Percentiles rank a stretch among this genome's conserved stretches.
phyloP scores from a whole-genome alignment of 2,888 invertebrate genomes.

The Dioctria linearis region DNA sequence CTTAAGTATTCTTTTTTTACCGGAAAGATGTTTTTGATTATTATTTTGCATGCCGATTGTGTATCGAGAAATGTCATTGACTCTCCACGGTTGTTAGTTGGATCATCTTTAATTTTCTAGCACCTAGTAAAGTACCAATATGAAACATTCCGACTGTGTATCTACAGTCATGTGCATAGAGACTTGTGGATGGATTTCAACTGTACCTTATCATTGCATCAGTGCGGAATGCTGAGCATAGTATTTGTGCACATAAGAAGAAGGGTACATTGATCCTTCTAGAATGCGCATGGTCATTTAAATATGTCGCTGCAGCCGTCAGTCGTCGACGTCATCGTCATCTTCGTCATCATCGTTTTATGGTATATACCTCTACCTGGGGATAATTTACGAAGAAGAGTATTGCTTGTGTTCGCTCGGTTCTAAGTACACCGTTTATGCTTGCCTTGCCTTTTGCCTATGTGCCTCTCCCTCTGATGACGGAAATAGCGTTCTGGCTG shows the following conservation, averaged over 20 bases:
- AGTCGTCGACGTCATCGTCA: slow-evolving; percentile 3
- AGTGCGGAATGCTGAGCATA: slow-evolving; percentile 5
- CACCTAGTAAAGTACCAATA: background rate
- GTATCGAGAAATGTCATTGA: slow-evolving; percentile 23
- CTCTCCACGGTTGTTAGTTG: slow-evolving; percentile 2
- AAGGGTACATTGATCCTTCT: slow-evolving; percentile 49
- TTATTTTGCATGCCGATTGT: background rate
- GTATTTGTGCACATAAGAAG: slow-evolving; percentile 13
- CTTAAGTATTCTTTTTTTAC: slow-evolving; percentile 1
- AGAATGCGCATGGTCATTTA: slow-evolving; percentile 28
- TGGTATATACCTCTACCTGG: background rate
- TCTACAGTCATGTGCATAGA: slow-evolving; percentile 33
- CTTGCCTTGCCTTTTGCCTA: background rate
- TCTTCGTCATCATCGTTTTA: slow-evolving; percentile 11
- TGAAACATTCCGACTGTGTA: slow-evolving; percentile 3
- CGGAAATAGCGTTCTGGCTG: slow-evolving; percentile 46
- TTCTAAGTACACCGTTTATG: background rate
- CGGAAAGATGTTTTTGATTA: slow-evolving; percentile 43
- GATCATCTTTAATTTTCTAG: background rate
- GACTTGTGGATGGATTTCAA: slow-evolving; percentile 26
- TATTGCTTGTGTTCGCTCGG: background rate
- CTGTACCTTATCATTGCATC: slow-evolving; percentile 30
- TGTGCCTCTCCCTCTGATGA: slow-evolving; percentile 23
- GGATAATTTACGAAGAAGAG: background rate
- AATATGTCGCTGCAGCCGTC: background rate